Conservation (phyloP, 2,113 vertebrate species). For the Eurystomus gularis region DNA sequence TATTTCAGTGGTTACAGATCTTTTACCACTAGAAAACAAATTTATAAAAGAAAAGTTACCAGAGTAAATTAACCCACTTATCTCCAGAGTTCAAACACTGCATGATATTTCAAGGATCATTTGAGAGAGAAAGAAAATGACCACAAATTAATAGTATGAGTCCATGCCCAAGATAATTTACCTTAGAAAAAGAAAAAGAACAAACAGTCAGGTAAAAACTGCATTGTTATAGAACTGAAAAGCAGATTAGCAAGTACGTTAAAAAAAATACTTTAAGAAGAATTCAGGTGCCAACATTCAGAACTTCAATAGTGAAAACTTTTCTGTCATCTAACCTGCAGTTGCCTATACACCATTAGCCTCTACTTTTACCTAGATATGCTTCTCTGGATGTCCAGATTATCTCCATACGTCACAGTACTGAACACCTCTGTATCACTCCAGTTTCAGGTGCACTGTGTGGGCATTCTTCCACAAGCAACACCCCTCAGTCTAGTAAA, state of each 20-base stretch:
- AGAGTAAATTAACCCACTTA: not conserved
- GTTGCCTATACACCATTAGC: not conserved
- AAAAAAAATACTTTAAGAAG: not conserved
- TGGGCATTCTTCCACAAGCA: not conserved
- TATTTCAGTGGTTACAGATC: not conserved
- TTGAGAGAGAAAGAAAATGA: not conserved
- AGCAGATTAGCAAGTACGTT: not conserved
- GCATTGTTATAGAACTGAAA: not conserved
- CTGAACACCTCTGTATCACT: not conserved
- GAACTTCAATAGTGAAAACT: not conserved
- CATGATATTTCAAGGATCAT: not conserved
- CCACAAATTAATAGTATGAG: not conserved
- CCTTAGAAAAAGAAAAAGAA: not conserved
- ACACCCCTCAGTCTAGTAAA: not conserved
- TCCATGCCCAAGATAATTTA: not conserved
- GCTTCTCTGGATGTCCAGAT: not conserved
- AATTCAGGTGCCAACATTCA: not conserved
- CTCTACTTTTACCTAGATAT: not conserved
- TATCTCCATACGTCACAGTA: not conserved
- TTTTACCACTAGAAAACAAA: not conserved
- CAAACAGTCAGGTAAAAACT: not conserved
- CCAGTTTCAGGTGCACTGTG: rapidly evolving
- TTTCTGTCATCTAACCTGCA: not conserved
- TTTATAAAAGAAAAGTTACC: not conserved
- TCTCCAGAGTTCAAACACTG: not conserved